phyloP scores from a whole-genome alignment of 2,113 vertebrate genomes.

The Caretta caretta region DNA sequence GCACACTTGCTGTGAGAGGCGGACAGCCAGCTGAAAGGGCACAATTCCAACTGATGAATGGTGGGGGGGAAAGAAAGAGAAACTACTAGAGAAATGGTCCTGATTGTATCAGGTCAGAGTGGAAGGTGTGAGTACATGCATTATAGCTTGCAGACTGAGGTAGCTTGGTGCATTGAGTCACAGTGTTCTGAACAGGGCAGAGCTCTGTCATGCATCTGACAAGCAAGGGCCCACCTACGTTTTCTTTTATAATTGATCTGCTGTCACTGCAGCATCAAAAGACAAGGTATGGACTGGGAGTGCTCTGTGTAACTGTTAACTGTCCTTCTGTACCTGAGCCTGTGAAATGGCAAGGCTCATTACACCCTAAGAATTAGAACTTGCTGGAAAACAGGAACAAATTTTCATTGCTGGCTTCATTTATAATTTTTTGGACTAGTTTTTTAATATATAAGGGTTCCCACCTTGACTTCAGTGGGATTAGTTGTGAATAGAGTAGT shows the following conservation, averaged over 20 bases:
- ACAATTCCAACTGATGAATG: not conserved
- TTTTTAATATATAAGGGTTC: not conserved
- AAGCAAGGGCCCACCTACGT: not conserved
- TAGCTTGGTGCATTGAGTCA: not conserved
- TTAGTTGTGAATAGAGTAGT: not conserved
- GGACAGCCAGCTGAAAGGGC: not conserved
- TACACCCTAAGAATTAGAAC: not conserved
- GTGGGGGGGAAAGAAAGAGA: not conserved
- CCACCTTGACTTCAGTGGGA: not conserved
- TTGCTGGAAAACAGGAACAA: not conserved
- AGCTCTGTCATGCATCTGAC: accelerated
- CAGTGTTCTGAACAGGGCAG: not conserved
- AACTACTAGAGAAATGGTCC: not conserved
- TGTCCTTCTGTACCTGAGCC: not conserved
- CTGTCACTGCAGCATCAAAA: not conserved
- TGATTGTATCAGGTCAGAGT: not conserved
- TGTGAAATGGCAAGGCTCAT: not conserved
- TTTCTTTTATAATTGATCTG: not conserved
- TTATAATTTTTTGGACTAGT: slow-evolving; percentile 1
- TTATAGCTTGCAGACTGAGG: not conserved
- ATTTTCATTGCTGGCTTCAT: not conserved
- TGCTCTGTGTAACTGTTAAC: not conserved
- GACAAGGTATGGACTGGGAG: not conserved
- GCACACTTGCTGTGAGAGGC: not conserved
- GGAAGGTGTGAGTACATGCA: not conserved